Base-by-base conservation (phyloP, 1,140 invertebrate genomes). In the Scaptomyza pallida region DNA sequence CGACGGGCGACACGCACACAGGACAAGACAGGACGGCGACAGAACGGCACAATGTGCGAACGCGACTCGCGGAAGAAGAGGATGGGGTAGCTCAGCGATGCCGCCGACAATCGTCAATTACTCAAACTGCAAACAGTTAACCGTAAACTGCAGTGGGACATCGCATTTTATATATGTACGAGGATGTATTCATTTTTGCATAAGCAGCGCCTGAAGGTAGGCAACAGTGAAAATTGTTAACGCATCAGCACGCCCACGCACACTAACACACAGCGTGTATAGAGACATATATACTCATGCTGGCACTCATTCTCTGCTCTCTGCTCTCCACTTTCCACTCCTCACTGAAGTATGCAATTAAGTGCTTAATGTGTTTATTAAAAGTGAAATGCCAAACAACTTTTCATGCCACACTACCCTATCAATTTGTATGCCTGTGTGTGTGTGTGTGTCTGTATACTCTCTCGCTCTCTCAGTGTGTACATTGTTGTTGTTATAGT, bases 351-450 rank as follows among this genome's bases (percentile, higher is more conserved):
- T 71, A 67, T 60, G 74, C 77, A 86, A 80, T 81, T 74, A 86
- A 86, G 73, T 77, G 61, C 69, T 80, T 86, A 74, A 86, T 81
- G 77, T 86, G 77, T 86, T 86, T 85, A 81, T 85, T 86, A 85
- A 85, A 86, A 86, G 69, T 81, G 81, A 81, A 86, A 86, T 77
- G 72, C 43, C 76, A 80, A 72, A 83, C 80, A 75, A 62, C 64
- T 60, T 62, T 68, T 64, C 59, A 52, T 73, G 50, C 72, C 72
- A 50, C 56, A 52, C 40, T 30, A 55, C 59, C 52, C 67, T 30
- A 56, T 57, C 51, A 69, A 54, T 69, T 30, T 54, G 26, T 8
- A 8, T 51, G 45, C 52, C 41, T 43, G 37, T 33, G n/a, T 17
- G 15, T 48, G 13, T 40, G 19, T 4, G 12, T 48, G 35, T 13